A percentile compares a stretch with the other conserved stretches of the same genome.
Conservation (phyloP, 1,140 invertebrate species). For the Monochamus saltuarius region DNA sequence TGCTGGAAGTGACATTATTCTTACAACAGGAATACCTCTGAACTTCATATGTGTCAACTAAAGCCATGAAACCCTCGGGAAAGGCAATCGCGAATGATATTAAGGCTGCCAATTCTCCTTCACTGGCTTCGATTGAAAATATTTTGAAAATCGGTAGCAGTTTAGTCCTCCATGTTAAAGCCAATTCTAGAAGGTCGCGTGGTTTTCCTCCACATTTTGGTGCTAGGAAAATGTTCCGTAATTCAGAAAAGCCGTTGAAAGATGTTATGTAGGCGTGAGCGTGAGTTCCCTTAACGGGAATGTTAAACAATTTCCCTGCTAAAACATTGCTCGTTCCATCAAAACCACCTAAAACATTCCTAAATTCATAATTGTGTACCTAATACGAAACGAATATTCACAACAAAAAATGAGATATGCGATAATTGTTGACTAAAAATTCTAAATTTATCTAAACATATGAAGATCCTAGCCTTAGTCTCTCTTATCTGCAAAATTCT, state of each 20-base stretch:
- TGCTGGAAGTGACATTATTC: conserved; percentile 5
- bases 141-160: conserved; percentile 71
- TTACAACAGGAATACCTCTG: conserved; percentile 78
- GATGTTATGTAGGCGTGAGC: conserved; percentile 98
- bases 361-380: no score
- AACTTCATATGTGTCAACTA: conserved; percentile 99
- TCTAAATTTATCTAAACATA: no score
- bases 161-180: conserved; percentile 70
- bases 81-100: conserved; percentile 96
- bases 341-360: conserved; percentile 80
- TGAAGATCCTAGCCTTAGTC: no score
- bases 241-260: conserved; percentile 76
- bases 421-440: no score
- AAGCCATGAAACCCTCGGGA: conserved; percentile 89
- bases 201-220: conserved; percentile 66
- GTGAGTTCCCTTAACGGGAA: conserved; percentile 96
- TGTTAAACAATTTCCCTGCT: conserved; percentile 96
- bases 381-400: no score
- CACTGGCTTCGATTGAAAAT: conserved; percentile 77
- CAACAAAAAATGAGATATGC: no score
- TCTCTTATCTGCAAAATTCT: no score
- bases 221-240: conserved; percentile 62
- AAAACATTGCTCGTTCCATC: conserved; percentile 98
- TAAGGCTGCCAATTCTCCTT: conserved; percentile 92
- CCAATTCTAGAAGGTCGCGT: conserved; percentile 69